Evolutionary conservation across 2,797 vertebrate genomes (phyloP), one percentile per base, ranked within the genome.

Genomic region (Esox lucius): DNA sequence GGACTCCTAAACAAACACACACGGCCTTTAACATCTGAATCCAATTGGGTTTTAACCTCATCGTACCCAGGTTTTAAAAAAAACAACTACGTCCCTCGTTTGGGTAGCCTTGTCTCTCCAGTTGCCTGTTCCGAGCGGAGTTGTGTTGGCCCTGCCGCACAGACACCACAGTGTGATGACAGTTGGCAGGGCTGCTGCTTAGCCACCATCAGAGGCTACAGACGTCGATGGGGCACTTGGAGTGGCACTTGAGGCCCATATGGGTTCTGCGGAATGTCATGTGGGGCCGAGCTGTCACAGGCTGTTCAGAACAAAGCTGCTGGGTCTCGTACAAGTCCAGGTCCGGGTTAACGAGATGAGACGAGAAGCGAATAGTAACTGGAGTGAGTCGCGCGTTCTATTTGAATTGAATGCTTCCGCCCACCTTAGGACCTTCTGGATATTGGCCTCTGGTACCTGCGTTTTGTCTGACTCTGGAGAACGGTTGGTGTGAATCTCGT

Each of bases 131-230:
- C 75, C 84, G 81, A 78, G 16, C 48, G 77, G 39, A 75, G 75
- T 79, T 86, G 90, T 59, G 48, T 79, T 82, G 83, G 33, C 59
- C 22, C 69, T 76, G 15, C 15, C 5, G 48, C 74, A 33, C 76
- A 31, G 68, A 67, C 82, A 56, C 76, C 87, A 61, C 51, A 31
- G 81, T 84, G 87, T 68, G 88, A 75, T 91, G 91, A 93, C 90
- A 90, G 91, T 83, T 89, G 83, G 80, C 81, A 80, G 73, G 48
- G 75, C 76, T 88, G 86, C 87, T 89, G 86, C 87, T 89, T 86
- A 85, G 87, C 81, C 74, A 83, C 74, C 42, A 61, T 59, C 78
- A 76, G 59, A 53, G 51, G 19, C 6, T 68, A 53, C 64, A 78
- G 72, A 11, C 46, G 75, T 82, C 74, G 81, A 90, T n/a, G 90